Conservation (phyloP, 2,888 invertebrate genomes). For the Pseudeuparius sepicola region DNA sequence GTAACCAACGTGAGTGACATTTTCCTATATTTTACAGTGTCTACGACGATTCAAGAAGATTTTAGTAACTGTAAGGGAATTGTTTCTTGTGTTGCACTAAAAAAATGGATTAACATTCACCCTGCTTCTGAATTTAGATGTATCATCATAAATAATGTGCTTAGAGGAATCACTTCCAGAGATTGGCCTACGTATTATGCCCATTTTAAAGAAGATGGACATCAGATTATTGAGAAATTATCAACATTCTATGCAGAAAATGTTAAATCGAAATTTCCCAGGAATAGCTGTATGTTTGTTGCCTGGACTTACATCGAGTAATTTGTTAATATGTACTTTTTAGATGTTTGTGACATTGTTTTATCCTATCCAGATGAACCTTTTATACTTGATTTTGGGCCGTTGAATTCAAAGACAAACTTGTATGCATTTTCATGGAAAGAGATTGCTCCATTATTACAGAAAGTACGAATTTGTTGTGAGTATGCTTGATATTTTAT, state of each 20-base stretch:
- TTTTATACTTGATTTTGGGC: constrained; percentile 33
- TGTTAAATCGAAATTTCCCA: constrained; percentile 29
- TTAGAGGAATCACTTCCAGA: constrained; percentile 35
- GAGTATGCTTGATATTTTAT: neutral
- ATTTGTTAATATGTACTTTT: constrained; percentile 9
- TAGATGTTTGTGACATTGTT: constrained; percentile 34
- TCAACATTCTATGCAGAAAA: constrained; percentile 30
- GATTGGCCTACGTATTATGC: constrained; percentile 38
- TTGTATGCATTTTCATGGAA: constrained; percentile 36
- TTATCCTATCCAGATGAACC: constrained; percentile 31
- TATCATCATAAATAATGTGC: constrained; percentile 34
- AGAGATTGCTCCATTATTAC: constrained; percentile 34
- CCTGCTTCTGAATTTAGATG: constrained; percentile 38
- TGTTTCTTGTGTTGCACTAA: constrained; percentile 32
- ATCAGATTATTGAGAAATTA: constrained; percentile 30
- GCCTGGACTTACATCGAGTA: neutral
- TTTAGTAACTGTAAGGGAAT: constrained; percentile 29
- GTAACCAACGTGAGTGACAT: constrained; percentile 32
- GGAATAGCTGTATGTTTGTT: constrained; percentile 30
- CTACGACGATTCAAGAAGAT: constrained; percentile 32
- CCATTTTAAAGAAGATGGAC: constrained; percentile 34
- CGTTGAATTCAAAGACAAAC: constrained; percentile 33
- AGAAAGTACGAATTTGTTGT: constrained; percentile 24
- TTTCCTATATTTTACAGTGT: constrained; percentile 31
- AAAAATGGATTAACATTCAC: constrained; percentile 36